Percentiles rank a stretch among this genome's conserved stretches.
phyloP scores from a whole-genome alignment of 2,113 vertebrate genomes.

The Probosciger aterrimus region DNA sequence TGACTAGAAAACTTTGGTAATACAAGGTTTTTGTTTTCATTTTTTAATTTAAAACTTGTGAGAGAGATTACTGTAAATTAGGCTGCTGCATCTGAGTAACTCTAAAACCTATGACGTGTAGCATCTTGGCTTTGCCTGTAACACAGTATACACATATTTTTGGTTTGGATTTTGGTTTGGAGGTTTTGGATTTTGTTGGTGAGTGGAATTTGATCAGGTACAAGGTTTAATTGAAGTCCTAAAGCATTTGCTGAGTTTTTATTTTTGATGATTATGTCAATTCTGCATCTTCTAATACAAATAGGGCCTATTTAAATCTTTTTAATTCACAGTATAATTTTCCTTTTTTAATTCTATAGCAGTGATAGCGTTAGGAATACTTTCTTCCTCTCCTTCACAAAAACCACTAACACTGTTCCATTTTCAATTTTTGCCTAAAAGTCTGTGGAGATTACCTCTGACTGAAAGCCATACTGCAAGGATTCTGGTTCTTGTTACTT shows the following conservation, averaged over 20 bases:
- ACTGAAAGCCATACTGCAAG: background rate
- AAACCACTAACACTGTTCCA: background rate
- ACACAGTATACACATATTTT: background rate
- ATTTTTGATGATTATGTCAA: background rate
- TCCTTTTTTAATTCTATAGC: background rate
- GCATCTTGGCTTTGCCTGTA: background rate
- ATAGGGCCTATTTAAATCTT: background rate
- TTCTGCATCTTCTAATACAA: background rate
- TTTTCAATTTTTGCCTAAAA: background rate
- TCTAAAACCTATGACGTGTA: background rate
- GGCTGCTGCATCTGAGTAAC: background rate
- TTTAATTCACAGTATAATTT: background rate
- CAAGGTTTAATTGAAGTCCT: background rate
- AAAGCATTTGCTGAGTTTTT: background rate
- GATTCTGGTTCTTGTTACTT: constrained; percentile 57
- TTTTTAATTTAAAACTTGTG: background rate
- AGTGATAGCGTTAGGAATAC: background rate
- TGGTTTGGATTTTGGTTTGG: background rate
- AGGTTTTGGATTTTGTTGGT: background rate
- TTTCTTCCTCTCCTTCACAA: background rate
- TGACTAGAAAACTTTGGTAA: background rate
- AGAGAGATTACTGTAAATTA: background rate
- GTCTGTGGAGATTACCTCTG: background rate
- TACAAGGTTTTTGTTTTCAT: background rate
- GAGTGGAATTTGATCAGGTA: background rate